These are phyloP conservation scores for Emydoidea blandingii DNA, from an alignment of 2,797 vertebrate species.

Conservation along the genomic window DNA sequence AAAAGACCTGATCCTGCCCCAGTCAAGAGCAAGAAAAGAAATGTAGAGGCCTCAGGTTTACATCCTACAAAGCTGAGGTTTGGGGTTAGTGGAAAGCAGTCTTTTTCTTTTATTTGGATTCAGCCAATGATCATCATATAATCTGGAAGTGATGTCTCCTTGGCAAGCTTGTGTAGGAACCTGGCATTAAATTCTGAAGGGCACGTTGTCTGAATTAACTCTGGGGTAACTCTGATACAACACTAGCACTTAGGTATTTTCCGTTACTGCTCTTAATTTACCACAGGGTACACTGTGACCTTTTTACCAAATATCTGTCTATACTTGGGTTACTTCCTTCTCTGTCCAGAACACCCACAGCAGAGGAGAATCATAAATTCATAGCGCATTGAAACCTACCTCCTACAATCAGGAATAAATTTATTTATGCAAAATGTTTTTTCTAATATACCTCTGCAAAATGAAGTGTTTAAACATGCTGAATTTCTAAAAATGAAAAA, in stretches of 20 bases:
- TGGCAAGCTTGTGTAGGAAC: not conserved
- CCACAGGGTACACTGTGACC: not conserved
- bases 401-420: not conserved
- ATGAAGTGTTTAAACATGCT: fast-evolving
- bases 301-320: constrained; percentile 23
- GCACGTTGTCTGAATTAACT: not conserved
- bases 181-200: not conserved
- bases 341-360: not conserved
- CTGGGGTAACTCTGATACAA: not conserved
- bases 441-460: not conserved
- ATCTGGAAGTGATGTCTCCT: not conserved
- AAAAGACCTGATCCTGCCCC: not conserved
- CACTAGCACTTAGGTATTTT: not conserved
- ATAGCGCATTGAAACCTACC: not conserved
- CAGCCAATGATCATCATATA: too few species aligned
- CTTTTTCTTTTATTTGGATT: not conserved
- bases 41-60: not conserved
- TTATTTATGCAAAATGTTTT: not conserved
- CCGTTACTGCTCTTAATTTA: not conserved
- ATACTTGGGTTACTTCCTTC: constrained; percentile 8
- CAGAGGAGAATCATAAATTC: not conserved
- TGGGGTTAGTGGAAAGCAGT: not conserved
- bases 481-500: not conserved
- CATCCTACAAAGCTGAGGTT: not conserved
- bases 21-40: not conserved